Evolutionary conservation across 1,140 invertebrate genomes (phyloP).

Genomic region (Brachionus plicatilis): DNA sequence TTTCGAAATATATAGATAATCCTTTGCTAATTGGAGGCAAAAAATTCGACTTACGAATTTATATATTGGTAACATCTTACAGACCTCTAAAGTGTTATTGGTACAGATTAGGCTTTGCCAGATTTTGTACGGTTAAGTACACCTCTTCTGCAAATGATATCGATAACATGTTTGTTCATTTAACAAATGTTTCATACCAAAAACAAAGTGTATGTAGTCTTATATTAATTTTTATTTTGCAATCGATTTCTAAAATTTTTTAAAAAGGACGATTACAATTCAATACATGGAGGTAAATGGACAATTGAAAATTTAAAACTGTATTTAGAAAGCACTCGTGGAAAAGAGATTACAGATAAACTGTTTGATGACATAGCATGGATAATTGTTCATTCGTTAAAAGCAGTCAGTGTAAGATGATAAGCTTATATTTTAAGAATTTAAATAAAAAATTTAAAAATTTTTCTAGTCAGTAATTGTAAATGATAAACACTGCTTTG

Average conservation of each 20-base stretch:
- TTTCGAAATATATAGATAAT: conserved; percentile 86
- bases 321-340: conserved; percentile 81
- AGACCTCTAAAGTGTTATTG: conserved; percentile 67
- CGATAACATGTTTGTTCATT: conserved; percentile 78
- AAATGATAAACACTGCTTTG: conserved; percentile 57
- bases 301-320: conserved; percentile 81
- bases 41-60: conserved; percentile 89
- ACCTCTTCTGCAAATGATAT: conserved; percentile 62
- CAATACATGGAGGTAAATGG: conserved; percentile 86
- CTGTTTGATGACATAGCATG: conserved; percentile 65
- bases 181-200: conserved; percentile 81
- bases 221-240: not conserved
- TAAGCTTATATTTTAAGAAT: not conserved
- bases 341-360: conserved; percentile 63
- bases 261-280: conserved; percentile 82
- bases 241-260: conserved; percentile 44
- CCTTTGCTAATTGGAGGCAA: conserved; percentile 87
- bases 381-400: conserved; percentile 73
- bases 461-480: conserved; percentile 45
- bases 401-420: conserved; percentile 63
- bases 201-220: conserved; percentile 67
- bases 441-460: not conserved
- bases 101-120: conserved; percentile 68
- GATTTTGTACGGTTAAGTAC: conserved; percentile 76
- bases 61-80: conserved; percentile 88